Conservation (phyloP, 1,140 invertebrate genomes). For the Tetramorium parvispinum region DNA sequence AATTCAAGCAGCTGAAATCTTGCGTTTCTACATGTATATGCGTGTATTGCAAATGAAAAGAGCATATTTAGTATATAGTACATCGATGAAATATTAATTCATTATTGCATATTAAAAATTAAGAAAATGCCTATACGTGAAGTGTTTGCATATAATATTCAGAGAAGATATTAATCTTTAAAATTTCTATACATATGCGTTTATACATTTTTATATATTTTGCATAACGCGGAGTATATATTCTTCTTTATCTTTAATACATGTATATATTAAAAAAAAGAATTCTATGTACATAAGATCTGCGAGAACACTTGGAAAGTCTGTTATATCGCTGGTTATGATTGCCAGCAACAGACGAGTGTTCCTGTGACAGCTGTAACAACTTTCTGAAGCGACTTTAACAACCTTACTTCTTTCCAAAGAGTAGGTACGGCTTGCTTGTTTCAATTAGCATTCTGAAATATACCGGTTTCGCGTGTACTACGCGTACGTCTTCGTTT, state of each 20-base stretch:
- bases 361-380: conserved; percentile 19
- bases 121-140: neutral
- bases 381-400: conserved; percentile 41
- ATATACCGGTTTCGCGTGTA: neutral
- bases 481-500: neutral
- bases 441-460: conserved; percentile 10
- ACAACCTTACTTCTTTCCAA: conserved; percentile 14
- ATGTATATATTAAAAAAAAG: neutral
- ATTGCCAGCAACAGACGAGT: neutral
- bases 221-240: neutral
- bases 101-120: neutral
- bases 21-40: neutral
- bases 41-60: neutral
- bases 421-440: neutral
- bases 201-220: conserved; percentile 1
- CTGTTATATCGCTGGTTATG: neutral
- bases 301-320: neutral
- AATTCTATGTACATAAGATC: neutral
- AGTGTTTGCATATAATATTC: neutral
- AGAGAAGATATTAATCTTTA: neutral
- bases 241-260: neutral
- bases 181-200: neutral
- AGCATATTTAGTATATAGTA: neutral
- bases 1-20: neutral
- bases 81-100: neutral